Percentiles rank a stretch among this genome's conserved stretches.
Conservation (phyloP, 1,140 invertebrate genomes). For the Danaus plexippus region DNA sequence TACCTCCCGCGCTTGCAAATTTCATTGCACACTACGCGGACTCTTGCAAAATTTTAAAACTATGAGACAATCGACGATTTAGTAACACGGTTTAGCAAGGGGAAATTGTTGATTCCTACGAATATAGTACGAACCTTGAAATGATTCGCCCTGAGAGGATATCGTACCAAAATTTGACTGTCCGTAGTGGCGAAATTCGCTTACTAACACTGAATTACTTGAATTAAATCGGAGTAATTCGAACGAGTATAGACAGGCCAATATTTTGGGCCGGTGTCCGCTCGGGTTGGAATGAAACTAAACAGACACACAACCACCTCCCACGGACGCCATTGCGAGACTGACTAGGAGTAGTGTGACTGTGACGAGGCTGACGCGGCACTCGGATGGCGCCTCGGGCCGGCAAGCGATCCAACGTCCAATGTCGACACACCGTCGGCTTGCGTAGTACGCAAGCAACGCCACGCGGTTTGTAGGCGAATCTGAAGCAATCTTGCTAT, state of each 20-base stretch:
- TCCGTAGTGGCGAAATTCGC: slow-evolving; percentile 56
- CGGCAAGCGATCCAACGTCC: slow-evolving; percentile 66
- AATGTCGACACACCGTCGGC: slow-evolving; percentile 70
- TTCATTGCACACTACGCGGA: slow-evolving; percentile 34
- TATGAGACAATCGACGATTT: slow-evolving; percentile 61
- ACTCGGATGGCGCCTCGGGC: slow-evolving; percentile 57
- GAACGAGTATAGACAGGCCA: slow-evolving; percentile 68
- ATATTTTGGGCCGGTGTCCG: slow-evolving; percentile 73
- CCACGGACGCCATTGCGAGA: slow-evolving; percentile 70
- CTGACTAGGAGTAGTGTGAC: slow-evolving; percentile 44
- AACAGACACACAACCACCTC: slow-evolving; percentile 65
- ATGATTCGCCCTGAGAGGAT: slow-evolving; percentile 70
- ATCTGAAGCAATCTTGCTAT: slow-evolving; percentile 25
- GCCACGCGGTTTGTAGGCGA: slow-evolving; percentile 52
- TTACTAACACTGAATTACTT: slow-evolving; percentile 53
- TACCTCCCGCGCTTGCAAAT: slow-evolving; percentile 31
- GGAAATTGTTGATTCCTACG: slow-evolving; percentile 62
- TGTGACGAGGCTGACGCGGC: slow-evolving; percentile 38
- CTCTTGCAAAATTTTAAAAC: slow-evolving; percentile 57
- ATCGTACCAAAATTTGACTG: slow-evolving; percentile 72
- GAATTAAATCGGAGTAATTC: slow-evolving; percentile 64
- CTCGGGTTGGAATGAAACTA: slow-evolving; percentile 64
- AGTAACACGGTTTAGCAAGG: slow-evolving; percentile 62
- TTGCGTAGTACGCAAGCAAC: slow-evolving; percentile 68
- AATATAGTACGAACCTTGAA: slow-evolving; percentile 71